Evolutionary conservation across 2,888 invertebrate species (phyloP), one percentile per base, ranked within the genome.

Genomic region (Caradrina kadenii): DNA sequence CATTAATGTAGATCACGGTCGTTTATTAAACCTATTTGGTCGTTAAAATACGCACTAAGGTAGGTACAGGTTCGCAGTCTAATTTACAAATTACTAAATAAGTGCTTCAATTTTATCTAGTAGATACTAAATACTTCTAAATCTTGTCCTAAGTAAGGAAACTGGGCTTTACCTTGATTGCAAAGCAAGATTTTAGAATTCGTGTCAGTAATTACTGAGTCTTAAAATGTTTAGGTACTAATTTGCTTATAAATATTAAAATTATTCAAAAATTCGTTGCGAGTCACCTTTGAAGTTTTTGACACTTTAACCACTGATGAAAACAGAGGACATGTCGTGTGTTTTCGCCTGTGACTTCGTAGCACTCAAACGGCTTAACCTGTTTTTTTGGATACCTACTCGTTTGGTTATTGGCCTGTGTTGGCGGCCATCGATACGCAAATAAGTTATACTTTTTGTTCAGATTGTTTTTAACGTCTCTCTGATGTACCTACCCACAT

Each of bases 131-230:
- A 60, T 68, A n/a, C 15, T 11, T 22, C n/a, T 19, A 39, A 53
- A 70, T 11, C 5, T 21, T 3, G 42, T 11, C 1, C 35, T 50
- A 35, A 21, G 45, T 45, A 45, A 11, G 50, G 54, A 55, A 73
- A 73, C 69, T 49, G 21, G n/a, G 54, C n/a, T 68, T 53, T 58
- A 39, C n/a, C 56, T 66, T 42, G 26, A 39, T 49, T 42, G 2
- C 22, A n/a, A 56, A 35, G 22, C 35, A 19, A 17, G 31, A 6
- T 39, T 53, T 39, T 26, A 13, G 11, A 31, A 17, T 42, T 49
- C 5, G n/a, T 26, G 11, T 10, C 11, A 6, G 0, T 53, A 39
- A 45, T 48, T 62, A 35, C 45, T 1, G 7, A 64, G 31, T 61
- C 62, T 8, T 35, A n/a, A 26, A 39, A 55, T 13, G 13, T 2